phyloP scores from a whole-genome alignment of 2,888 invertebrate genomes.

The Plagiodera versicolora region DNA sequence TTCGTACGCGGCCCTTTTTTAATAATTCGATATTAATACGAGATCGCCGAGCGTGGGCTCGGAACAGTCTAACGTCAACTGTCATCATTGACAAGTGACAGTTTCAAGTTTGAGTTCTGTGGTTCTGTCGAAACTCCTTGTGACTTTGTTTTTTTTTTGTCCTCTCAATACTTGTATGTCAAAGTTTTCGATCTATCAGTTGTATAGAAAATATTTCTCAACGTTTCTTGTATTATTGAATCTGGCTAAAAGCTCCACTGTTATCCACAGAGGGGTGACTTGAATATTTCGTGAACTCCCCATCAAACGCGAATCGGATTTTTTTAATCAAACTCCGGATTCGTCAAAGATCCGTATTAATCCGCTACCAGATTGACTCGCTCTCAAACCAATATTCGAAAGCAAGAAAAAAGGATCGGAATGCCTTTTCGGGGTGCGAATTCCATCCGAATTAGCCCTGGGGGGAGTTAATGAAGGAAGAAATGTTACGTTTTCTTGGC shows the following conservation, averaged over 20 bases:
- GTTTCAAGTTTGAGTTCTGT: too few relatives aligned
- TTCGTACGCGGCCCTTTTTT: slow-evolving; percentile 1
- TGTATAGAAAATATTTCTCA: too few relatives aligned
- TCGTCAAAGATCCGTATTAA: slow-evolving; percentile 46
- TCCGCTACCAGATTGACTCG: slow-evolving; percentile 42
- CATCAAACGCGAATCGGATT: slow-evolving; percentile 38
- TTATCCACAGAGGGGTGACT: too few relatives aligned
- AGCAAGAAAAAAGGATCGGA: slow-evolving; percentile 48
- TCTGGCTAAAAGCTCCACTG: too few relatives aligned
- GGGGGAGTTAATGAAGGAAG: slow-evolving; percentile 57
- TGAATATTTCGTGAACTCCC: neutral
- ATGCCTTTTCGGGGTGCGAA: slow-evolving; percentile 54
- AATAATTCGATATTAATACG: slow-evolving; percentile 32
- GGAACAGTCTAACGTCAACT: too few relatives aligned
- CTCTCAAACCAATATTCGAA: slow-evolving; percentile 40
- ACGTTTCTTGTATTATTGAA: too few relatives aligned
- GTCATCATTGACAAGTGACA: too few relatives aligned
- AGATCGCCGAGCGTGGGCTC: neutral
- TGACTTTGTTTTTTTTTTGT: too few relatives aligned
- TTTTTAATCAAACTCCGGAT: slow-evolving; percentile 48
- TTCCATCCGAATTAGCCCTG: slow-evolving; percentile 56
- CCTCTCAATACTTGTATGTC: too few relatives aligned
- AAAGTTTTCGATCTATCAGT: too few relatives aligned
- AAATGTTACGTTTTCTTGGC: slow-evolving; percentile 57
- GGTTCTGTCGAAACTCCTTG: too few relatives aligned